Conservation (phyloP, 2,888 invertebrate species). For the Rhagonycha lutea region DNA sequence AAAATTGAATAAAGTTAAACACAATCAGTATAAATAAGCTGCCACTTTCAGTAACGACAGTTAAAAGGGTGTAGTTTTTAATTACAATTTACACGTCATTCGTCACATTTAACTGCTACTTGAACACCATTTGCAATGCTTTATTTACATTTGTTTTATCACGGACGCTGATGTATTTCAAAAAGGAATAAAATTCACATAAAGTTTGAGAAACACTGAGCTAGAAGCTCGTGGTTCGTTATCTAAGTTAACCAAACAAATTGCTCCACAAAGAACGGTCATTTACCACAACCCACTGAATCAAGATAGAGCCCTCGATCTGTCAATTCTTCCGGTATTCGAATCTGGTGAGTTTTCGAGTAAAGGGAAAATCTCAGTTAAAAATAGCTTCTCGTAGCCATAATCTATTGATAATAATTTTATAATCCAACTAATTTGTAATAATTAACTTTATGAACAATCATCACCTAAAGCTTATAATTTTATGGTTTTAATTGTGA, state of each 20-base stretch:
- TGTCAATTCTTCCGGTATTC: not conserved
- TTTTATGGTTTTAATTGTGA: conserved; percentile 1
- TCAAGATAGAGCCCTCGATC: not conserved
- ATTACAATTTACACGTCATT: not conserved
- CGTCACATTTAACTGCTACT: not conserved
- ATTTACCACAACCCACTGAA: not conserved
- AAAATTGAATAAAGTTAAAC: not conserved
- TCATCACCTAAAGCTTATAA: not conserved
- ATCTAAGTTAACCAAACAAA: not conserved
- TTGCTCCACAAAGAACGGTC: not conserved
- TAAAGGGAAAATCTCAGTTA: not conserved
- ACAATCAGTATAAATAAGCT: not conserved
- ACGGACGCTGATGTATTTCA: not conserved
- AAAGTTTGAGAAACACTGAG: not conserved
- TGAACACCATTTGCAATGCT: not conserved
- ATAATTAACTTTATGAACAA: conserved; percentile 2
- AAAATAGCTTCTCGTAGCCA: not conserved
- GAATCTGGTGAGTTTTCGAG: not conserved
- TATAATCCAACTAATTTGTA: not conserved
- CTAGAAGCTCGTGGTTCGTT: not conserved
- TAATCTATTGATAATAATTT: not conserved
- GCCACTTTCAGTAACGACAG: not conserved
- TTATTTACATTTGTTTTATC: not conserved
- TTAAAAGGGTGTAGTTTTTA: not conserved
- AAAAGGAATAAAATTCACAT: not conserved